Evolutionary conservation across 2,797 vertebrate species (phyloP).

Genomic region (Cryptoprocta ferox): DNA sequence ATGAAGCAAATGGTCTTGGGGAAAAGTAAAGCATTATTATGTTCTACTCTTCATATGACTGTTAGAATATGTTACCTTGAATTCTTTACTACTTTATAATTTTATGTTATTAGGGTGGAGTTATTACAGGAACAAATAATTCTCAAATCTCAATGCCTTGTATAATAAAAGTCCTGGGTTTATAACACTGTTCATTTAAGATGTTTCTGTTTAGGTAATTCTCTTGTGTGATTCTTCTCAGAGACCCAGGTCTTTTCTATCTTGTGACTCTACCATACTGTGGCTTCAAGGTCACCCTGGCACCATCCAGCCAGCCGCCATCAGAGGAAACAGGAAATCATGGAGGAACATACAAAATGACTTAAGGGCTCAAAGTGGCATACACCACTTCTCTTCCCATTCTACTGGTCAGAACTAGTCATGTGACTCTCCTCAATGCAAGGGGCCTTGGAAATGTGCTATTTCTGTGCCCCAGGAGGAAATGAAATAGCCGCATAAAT

Average conservation of each 20-base stretch:
- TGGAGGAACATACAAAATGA: neutral
- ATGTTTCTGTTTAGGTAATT: neutral
- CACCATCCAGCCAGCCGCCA: neutral
- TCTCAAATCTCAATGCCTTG: neutral
- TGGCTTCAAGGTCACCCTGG: neutral
- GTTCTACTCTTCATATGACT: neutral
- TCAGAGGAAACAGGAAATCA: neutral
- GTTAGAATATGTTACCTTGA: neutral
- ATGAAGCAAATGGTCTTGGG: neutral
- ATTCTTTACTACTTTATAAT: neutral
- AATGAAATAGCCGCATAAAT: slow-evolving; percentile 20
- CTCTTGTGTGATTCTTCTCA: neutral
- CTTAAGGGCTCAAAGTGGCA: neutral
- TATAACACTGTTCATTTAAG: neutral
- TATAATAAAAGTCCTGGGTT: neutral
- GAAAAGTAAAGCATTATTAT: neutral
- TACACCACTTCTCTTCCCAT: neutral
- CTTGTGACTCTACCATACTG: neutral
- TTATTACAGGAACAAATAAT: neutral
- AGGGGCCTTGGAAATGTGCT: neutral
- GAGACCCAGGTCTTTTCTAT: neutral
- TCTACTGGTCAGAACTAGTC: neutral
- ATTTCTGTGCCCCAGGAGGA: neutral
- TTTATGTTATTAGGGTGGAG: neutral
- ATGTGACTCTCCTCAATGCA: neutral